phyloP scores from a whole-genome alignment of 2,113 vertebrate species.

The Macquaria ambigua region DNA sequence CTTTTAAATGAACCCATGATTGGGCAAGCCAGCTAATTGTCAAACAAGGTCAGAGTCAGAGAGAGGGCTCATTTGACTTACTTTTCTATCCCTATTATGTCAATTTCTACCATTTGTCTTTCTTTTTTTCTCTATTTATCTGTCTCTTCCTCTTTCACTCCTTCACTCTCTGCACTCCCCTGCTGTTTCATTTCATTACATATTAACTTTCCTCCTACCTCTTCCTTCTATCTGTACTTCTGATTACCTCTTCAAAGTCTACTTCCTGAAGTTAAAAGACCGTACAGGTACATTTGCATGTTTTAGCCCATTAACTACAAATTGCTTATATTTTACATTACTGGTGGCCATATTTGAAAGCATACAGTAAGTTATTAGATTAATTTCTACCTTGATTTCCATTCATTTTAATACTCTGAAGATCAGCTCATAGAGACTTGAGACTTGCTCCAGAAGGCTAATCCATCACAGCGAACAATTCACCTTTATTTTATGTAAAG shows the following conservation, averaged over 20 bases:
- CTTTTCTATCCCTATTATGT: not conserved
- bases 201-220: slow-evolving; percentile 5
- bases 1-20: slow-evolving; percentile 50
- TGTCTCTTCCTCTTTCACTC: not conserved
- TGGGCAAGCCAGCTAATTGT: slow-evolving; percentile 49
- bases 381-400: not conserved
- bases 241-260: slow-evolving; percentile 21
- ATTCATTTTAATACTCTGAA: slow-evolving; percentile 26
- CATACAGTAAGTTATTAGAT: slow-evolving; percentile 1
- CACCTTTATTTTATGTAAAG: slow-evolving; percentile 34
- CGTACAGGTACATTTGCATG: slow-evolving; percentile 21
- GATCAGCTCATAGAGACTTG: slow-evolving; percentile 14
- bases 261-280: slow-evolving; percentile 18
- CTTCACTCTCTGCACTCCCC: not conserved
- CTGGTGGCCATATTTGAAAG: not conserved
- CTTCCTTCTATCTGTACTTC: not conserved
- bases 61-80: slow-evolving; percentile 33
- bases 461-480: slow-evolving; percentile 39
- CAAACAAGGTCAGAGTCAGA: slow-evolving; percentile 60
- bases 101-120: not conserved
- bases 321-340: slow-evolving; percentile 45
- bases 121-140: not conserved
- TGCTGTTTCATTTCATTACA: slow-evolving; percentile 37
- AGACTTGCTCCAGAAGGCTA: slow-evolving; percentile 1
- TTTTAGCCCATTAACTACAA: slow-evolving; percentile 55